Evolutionary conservation across 1,140 invertebrate species (phyloP).

Genomic region (Lordiphosa collinella): DNA sequence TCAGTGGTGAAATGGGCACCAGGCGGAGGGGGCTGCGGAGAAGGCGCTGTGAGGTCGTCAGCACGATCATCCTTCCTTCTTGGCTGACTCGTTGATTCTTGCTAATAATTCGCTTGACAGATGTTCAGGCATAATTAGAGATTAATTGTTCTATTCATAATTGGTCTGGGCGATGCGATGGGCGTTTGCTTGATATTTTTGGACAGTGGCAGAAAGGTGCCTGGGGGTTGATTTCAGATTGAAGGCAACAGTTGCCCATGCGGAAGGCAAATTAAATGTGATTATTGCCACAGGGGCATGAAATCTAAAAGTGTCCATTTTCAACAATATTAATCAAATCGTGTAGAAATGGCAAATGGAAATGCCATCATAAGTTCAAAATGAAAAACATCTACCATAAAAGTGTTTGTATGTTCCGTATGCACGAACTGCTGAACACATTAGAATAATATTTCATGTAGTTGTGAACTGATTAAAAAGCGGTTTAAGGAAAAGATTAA

Average conservation of each 20-base stretch:
- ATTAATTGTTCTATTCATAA: conserved; percentile 77
- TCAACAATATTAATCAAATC: no score
- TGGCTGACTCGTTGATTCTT: conserved; percentile 55
- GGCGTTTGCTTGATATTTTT: conserved; percentile 53
- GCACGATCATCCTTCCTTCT: conserved; percentile 23
- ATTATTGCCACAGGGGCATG: conserved; percentile 10
- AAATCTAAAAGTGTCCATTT: not conserved
- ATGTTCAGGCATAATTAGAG: conserved; percentile 77
- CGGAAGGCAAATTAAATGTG: conserved; percentile 38
- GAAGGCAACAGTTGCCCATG: conserved; percentile 63
- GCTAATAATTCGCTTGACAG: conserved; percentile 73
- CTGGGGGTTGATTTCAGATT: conserved; percentile 41
- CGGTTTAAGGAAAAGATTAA: no score
- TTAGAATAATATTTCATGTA: no score
- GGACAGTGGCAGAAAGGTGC: conserved; percentile 51
- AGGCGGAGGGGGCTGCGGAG: not conserved
- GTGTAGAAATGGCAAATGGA: no score
- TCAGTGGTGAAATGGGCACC: conserved; percentile 29
- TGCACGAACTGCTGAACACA: no score
- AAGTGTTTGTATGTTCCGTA: no score
- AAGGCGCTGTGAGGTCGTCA: conserved; percentile 46
- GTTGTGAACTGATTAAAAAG: no score
- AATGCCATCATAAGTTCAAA: no score
- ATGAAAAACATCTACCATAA: no score
- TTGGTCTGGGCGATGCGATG: conserved; percentile 47